Percentiles rank a stretch among this genome's conserved stretches.
Conservation (phyloP, 1,140 invertebrate species). For the Drosophila azteca region DNA sequence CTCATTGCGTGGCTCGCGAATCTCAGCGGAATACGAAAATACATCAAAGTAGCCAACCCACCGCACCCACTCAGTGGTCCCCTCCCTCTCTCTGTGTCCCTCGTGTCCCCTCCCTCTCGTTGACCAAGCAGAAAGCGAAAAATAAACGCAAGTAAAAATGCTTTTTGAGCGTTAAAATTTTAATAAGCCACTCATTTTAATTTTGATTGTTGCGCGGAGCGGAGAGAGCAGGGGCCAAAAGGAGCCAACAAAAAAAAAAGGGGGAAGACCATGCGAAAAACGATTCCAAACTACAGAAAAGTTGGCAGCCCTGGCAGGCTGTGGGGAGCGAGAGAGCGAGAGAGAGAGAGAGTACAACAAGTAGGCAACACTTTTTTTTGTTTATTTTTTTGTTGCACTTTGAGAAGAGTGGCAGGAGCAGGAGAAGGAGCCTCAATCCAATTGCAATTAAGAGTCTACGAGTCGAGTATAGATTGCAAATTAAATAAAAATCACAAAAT, state of each 20-base stretch:
- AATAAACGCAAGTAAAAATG: slow-evolving; percentile 57
- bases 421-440: slow-evolving; percentile 51
- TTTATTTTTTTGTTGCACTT: slow-evolving; percentile 22
- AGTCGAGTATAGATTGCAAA: slow-evolving; percentile 64
- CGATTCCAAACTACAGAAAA: background rate
- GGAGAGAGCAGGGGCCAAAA: background rate
- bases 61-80: background rate
- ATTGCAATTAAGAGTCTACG: slow-evolving; percentile 55
- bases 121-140: slow-evolving; percentile 6
- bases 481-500: slow-evolving; percentile 79
- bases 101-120: too few species aligned
- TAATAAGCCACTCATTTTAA: slow-evolving; percentile 83
- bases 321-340: too few species aligned
- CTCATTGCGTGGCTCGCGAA: slow-evolving; percentile 24
- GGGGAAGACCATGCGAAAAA: slow-evolving; percentile 7
- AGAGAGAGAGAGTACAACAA: background rate
- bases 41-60: slow-evolving; percentile 71
- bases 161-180: slow-evolving; percentile 80
- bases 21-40: slow-evolving; percentile 76
- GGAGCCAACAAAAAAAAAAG: background rate
- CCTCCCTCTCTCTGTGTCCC: too few species aligned
- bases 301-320: background rate
- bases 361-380: slow-evolving; percentile 15
- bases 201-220: slow-evolving; percentile 71
- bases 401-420: background rate